A percentile compares a stretch with the other conserved stretches of the same genome.
phyloP scores from a whole-genome alignment of 1,140 invertebrate genomes.

The Rhysida immarginata region DNA sequence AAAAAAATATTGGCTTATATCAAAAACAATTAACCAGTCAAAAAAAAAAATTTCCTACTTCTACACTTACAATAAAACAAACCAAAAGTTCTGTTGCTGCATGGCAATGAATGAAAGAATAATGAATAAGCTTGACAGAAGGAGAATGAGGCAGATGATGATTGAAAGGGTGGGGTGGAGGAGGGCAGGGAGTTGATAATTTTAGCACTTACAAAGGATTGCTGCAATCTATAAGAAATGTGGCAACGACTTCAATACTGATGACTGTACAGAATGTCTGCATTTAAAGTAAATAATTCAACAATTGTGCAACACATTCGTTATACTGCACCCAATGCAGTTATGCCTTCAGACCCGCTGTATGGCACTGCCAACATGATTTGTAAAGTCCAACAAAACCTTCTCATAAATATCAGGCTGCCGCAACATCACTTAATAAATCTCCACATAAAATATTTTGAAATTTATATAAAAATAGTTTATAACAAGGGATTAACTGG shows the following conservation, averaged over 20 bases:
- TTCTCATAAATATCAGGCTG: neutral
- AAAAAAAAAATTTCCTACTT: too few species aligned
- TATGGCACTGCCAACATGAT: constrained; percentile 6
- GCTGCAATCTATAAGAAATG: neutral
- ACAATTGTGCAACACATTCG: neutral
- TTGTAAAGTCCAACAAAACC: neutral
- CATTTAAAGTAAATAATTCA: neutral
- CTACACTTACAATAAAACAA: too few species aligned
- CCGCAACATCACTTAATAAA: neutral
- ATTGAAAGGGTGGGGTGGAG: too few species aligned
- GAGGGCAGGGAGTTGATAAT: too few species aligned
- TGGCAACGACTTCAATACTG: constrained; percentile 5
- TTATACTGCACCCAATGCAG: neutral
- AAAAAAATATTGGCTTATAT: too few species aligned
- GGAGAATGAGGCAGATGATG: too few species aligned
- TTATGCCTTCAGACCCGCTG: constrained; percentile 6
- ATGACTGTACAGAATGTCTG: constrained; percentile 5
- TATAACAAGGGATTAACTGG: constrained; percentile 4
- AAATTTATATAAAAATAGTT: constrained; percentile 7
- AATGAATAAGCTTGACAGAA: too few species aligned
- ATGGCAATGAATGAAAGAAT: too few species aligned
- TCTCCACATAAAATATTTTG: constrained; percentile 6
- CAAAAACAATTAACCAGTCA: too few species aligned
- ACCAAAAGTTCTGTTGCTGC: too few species aligned
- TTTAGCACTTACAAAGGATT: too few species aligned